Base-by-base conservation (phyloP, 1,140 invertebrate species). In the Drosophila kanapiae region DNA sequence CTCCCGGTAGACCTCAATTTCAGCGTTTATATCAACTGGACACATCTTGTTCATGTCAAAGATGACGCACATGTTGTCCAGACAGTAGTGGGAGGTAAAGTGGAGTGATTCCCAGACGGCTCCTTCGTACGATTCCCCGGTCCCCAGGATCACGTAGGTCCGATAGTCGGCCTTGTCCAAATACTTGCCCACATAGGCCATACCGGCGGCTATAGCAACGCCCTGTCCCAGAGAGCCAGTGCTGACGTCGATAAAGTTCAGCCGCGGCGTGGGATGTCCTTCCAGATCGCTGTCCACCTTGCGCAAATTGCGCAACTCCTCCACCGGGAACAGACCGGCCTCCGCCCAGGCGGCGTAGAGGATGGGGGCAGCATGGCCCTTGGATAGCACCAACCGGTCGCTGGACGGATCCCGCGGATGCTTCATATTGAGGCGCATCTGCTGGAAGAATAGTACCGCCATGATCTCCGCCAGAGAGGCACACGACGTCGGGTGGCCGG, bases 321-420 rank as follows among this genome's bases (percentile, higher is more conserved):
- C 94, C 0, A 95, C 94, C 1, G 98, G 96, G 92, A 99, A 98
- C 0, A 99, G 95, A 29, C 98, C 98, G 54, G 97, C 97, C 93
- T 99, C 99, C 18, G 98, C 98, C 98, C 98, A 99, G 14, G 98
- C 99, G 78, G 99, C 98, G 93, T 99, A 99, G 18, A 99, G 94
- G 93, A 99, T 99, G 9, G 99, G 99, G 16, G 98, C 98, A 49
- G 99, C 98, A 94, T 99, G 99, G 58, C 99, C 99, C 95, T 99
- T 99, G 45, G 99, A 99, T 10, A 99, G 94, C 69, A 99, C 95
- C 93, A 99, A 98, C 84, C 99, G 95, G 94, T 99, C 99, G 82
- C 96, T 98, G 63, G 96, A 96, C n/a, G 97, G 93, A 94, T 98
- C 96, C 74, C 95, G 95, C 1, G 99, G 99, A 27, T 95, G 95